Evolutionary conservation across 2,888 invertebrate species (phyloP).

Genomic region (Ceriagrion tenellum): DNA sequence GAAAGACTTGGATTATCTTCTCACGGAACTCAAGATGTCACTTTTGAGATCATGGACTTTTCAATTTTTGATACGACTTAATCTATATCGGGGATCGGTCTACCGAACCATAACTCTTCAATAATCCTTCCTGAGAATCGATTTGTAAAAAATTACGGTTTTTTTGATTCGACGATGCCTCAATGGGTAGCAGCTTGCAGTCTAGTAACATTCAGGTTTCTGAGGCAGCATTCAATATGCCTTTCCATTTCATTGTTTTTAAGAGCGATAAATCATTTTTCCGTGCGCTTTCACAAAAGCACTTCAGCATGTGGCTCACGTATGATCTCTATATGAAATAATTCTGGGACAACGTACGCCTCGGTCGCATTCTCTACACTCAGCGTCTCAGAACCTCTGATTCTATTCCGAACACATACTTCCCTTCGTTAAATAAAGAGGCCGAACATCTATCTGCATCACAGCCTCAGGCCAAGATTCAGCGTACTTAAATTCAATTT

Average conservation of each 20-base stretch:
- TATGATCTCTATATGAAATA: not conserved
- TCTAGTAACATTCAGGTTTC: not conserved
- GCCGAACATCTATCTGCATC: not conserved
- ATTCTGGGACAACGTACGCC: not conserved
- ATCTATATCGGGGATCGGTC: not conserved
- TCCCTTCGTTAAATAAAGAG: not conserved
- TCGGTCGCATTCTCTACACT: not conserved
- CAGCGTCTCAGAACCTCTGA: not conserved
- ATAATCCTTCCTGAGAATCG: not conserved
- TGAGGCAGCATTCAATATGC: not conserved
- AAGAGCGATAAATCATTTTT: not conserved
- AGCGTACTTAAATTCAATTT: too few relatives aligned
- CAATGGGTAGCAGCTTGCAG: not conserved
- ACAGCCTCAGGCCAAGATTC: too few relatives aligned
- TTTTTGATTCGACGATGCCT: not conserved
- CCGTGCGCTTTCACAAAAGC: not conserved
- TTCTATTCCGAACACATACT: not conserved
- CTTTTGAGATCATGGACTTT: not conserved
- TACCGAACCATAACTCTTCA: not conserved
- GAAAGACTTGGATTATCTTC: not conserved
- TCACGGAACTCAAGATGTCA: not conserved
- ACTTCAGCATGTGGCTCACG: conserved; percentile 25
- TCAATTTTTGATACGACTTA: not conserved
- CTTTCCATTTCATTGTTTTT: conserved; percentile 11
- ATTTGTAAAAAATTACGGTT: not conserved